Evolutionary conservation across 1,140 invertebrate genomes (phyloP).

Genomic region (Drosophila pectinifera): DNA sequence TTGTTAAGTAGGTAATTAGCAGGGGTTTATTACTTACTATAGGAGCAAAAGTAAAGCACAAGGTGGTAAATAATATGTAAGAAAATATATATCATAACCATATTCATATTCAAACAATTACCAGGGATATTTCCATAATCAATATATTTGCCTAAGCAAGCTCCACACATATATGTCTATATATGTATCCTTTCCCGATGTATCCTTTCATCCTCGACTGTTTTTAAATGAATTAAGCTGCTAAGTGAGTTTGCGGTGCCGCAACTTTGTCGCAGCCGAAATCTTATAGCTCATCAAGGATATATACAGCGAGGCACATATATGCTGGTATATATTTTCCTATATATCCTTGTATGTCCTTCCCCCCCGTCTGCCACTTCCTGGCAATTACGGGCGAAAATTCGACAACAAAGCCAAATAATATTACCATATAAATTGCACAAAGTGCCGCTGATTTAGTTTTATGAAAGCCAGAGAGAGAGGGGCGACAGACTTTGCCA

Average conservation of each 20-base stretch:
- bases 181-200: background rate
- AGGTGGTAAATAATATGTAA: too few relatives aligned
- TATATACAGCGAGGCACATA: background rate
- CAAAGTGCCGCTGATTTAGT: slow-evolving; percentile 82
- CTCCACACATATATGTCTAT: background rate
- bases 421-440: slow-evolving; percentile 83
- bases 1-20: slow-evolving; percentile 33
- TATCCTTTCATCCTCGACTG: slow-evolving; percentile 13
- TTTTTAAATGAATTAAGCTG: slow-evolving; percentile 66
- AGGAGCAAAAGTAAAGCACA: background rate
- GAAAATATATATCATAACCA: too few relatives aligned
- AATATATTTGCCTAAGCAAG: background rate
- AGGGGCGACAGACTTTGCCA: slow-evolving; percentile 36
- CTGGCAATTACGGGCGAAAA: slow-evolving; percentile 64
- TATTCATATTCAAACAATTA: background rate
- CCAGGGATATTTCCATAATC: background rate
- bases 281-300: slow-evolving; percentile 71
- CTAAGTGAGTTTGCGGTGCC: slow-evolving; percentile 63
- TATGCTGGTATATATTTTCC: background rate
- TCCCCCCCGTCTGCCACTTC: slow-evolving; percentile 1
- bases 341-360: slow-evolving; percentile 6
- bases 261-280: slow-evolving; percentile 73
- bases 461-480: slow-evolving; percentile 30
- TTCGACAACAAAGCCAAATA: slow-evolving; percentile 78
- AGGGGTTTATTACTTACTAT: slow-evolving; percentile 23